Percentiles rank a stretch among this genome's conserved stretches.
These are phyloP conservation scores for Malurus melanocephalus DNA, from an alignment of 2,113 vertebrate genomes.

Conservation along the genomic window DNA sequence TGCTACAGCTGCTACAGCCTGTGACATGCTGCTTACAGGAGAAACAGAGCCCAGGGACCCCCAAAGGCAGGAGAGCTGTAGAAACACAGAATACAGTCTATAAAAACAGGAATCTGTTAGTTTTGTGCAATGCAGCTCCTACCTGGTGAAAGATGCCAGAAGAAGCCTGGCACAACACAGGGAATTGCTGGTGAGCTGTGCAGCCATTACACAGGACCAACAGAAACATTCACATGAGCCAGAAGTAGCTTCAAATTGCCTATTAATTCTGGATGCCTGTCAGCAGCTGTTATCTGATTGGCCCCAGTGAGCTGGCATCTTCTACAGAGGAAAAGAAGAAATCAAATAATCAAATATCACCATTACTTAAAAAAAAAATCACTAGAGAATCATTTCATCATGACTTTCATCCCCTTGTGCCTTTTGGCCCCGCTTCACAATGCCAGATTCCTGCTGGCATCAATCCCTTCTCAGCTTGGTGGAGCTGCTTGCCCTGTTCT, in stretches of 20 bases:
- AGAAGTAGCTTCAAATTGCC: slow-evolving; percentile 2
- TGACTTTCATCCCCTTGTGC: background rate
- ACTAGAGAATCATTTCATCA: background rate
- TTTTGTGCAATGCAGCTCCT: background rate
- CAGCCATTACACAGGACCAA: background rate
- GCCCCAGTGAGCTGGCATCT: background rate
- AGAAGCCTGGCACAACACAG: background rate
- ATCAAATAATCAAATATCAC: background rate
- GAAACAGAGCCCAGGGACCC: background rate
- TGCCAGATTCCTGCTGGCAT: background rate
- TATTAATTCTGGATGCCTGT: background rate
- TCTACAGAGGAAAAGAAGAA: background rate
- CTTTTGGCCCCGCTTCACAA: background rate
- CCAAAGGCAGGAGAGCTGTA: background rate
- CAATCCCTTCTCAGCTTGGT: background rate
- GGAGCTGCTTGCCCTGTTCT: rapidly evolving
- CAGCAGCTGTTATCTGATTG: background rate
- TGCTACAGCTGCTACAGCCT: background rate
- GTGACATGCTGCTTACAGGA: background rate
- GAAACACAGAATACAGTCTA: background rate
- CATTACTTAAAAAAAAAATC: background rate
- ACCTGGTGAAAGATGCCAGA: background rate
- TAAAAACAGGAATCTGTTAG: background rate
- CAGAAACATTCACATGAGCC: background rate
- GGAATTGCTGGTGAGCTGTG: background rate